These are phyloP conservation scores for Brevipalpus yothersi DNA, from an alignment of 1,140 invertebrate genomes.

Conservation along the genomic window DNA sequence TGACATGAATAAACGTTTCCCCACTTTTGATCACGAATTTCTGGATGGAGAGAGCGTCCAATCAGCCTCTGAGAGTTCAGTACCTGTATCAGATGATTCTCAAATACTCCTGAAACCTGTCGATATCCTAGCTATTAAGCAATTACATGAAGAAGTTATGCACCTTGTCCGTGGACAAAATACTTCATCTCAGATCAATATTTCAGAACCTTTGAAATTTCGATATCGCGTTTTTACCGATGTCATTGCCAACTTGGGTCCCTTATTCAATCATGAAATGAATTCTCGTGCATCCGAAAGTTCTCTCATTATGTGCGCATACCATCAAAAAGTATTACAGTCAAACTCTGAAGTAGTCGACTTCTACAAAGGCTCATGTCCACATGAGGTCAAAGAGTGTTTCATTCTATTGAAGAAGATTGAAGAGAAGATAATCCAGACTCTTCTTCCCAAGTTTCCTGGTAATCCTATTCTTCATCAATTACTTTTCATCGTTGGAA, in stretches of 20 bases:
- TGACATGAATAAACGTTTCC: slow-evolving; percentile 49
- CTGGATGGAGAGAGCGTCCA: not conserved
- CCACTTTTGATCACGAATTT: slow-evolving; percentile 31
- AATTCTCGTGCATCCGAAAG: slow-evolving; percentile 3
- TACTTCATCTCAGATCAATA: slow-evolving; percentile 1
- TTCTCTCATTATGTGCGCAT: not conserved
- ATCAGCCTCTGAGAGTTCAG: not conserved
- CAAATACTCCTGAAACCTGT: slow-evolving; percentile 7
- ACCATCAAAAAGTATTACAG: not conserved
- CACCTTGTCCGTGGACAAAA: not conserved
- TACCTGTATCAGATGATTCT: slow-evolving; percentile 20
- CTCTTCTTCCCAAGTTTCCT: slow-evolving; percentile 5
- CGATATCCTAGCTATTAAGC: slow-evolving; percentile 4
- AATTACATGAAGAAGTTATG: slow-evolving; percentile 9
- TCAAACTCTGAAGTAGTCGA: slow-evolving; percentile 22
- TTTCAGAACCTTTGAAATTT: slow-evolving; percentile 1
- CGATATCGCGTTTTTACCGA: slow-evolving; percentile 6
- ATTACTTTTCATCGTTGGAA: slow-evolving; percentile 5
- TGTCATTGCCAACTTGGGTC: slow-evolving; percentile 1
- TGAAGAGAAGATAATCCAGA: slow-evolving; percentile 14
- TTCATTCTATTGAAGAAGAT: slow-evolving; percentile 37
- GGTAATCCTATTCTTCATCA: slow-evolving; percentile 5
- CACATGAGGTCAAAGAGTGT: slow-evolving; percentile 45
- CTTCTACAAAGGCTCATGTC: slow-evolving; percentile 64
- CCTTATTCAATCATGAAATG: slow-evolving; percentile 1